phyloP scores from a whole-genome alignment of 2,113 vertebrate genomes.

The Rousettus leschenaultii region DNA sequence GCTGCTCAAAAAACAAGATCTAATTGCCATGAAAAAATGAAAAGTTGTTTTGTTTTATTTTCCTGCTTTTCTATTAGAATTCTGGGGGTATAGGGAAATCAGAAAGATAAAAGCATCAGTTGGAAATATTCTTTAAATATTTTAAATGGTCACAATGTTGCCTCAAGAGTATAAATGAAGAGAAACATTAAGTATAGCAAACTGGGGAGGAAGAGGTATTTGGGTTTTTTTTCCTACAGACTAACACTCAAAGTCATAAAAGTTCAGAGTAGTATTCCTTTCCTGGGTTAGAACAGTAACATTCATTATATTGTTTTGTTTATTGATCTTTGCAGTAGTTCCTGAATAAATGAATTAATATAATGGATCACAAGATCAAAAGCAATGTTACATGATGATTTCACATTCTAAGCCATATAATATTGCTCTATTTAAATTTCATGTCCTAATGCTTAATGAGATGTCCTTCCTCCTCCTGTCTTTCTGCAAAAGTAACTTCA shows the following conservation, averaged over 20 bases:
- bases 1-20: slow-evolving; percentile 17
- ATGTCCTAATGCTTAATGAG: neutral
- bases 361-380: neutral
- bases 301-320: slow-evolving; percentile 12
- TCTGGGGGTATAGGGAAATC: neutral
- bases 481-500: neutral
- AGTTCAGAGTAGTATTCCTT: slow-evolving; percentile 9
- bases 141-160: slow-evolving; percentile 10
- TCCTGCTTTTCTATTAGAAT: slow-evolving; percentile 22
- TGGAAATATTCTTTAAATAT: slow-evolving; percentile 31
- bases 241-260: neutral
- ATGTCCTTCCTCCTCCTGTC: neutral
- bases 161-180: neutral
- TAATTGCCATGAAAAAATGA: neutral
- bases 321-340: neutral
- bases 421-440: neutral
- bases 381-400: neutral
- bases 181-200: neutral
- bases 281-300: neutral
- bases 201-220: neutral
- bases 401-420: neutral
- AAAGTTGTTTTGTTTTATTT: neutral
- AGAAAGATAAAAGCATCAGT: neutral
- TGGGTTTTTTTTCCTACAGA: neutral
- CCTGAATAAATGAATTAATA: slow-evolving; percentile 9